Percentiles rank a stretch among this genome's conserved stretches.
Evolutionary conservation across 2,113 vertebrate species (phyloP).

Genomic region (Cettia cetti): DNA sequence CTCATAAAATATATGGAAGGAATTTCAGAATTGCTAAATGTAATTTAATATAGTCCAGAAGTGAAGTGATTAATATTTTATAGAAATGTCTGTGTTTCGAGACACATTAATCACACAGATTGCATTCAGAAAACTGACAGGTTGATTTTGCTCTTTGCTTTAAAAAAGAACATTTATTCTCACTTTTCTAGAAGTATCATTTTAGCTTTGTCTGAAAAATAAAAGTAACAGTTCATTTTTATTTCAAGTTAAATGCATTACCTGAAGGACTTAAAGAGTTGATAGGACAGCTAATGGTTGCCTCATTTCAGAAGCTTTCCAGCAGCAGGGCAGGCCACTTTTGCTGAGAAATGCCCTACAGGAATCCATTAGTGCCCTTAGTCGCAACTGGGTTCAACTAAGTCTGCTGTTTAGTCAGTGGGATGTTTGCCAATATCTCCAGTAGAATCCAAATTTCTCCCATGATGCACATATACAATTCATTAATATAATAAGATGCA

Average conservation of each 20-base stretch:
- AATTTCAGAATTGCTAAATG: background rate
- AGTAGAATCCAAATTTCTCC: background rate
- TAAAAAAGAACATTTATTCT: background rate
- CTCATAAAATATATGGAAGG: conserved; percentile 15
- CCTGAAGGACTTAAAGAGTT: background rate
- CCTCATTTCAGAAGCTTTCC: background rate
- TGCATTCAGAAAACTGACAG: background rate
- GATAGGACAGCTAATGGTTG: background rate
- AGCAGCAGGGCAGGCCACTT: background rate
- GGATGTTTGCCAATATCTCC: background rate
- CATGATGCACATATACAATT: background rate
- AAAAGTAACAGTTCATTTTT: background rate
- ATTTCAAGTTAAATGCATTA: background rate
- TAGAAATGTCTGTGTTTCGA: conserved; percentile 39
- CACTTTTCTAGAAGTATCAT: background rate
- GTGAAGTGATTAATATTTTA: conserved; percentile 58
- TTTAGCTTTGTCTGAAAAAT: conserved; percentile 19
- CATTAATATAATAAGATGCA: background rate
- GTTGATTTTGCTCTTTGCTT: conserved; percentile 36
- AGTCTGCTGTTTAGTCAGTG: background rate
- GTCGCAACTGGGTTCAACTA: background rate
- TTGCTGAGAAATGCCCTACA: background rate
- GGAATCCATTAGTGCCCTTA: background rate
- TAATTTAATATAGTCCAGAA: conserved; percentile 46
- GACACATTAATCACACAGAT: conserved; percentile 51